Conservation (phyloP, 2,888 invertebrate species). For the Chrysolina oricalcia region DNA sequence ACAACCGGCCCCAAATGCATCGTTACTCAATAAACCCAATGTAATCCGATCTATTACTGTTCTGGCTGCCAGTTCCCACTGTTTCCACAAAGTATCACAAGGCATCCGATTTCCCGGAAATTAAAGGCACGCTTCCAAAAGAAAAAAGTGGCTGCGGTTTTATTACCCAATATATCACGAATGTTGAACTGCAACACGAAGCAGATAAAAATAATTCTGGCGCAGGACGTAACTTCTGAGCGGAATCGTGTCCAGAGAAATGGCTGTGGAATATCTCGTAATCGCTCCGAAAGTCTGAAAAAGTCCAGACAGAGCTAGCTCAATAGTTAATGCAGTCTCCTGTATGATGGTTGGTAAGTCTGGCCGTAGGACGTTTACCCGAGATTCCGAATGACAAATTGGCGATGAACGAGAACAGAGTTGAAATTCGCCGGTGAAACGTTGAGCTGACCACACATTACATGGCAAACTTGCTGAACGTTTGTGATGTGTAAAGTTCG, state of each 20-base stretch:
- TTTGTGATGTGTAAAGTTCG: neutral
- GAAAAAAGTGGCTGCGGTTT: neutral
- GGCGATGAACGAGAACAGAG: neutral
- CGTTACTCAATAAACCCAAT: too few species aligned
- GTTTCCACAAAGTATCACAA: neutral
- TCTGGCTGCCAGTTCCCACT: neutral
- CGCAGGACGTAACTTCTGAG: neutral
- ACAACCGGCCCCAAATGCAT: too few species aligned
- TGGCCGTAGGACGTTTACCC: neutral
- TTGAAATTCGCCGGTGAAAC: neutral
- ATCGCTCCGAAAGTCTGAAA: neutral
- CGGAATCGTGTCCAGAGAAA: neutral
- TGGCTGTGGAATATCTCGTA: neutral
- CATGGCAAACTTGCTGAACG: neutral
- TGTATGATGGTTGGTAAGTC: neutral
- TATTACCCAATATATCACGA: neutral
- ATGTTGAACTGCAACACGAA: neutral
- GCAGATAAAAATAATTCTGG: neutral
- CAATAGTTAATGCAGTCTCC: conserved; percentile 3
- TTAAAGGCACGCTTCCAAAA: neutral
- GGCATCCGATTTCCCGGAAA: neutral
- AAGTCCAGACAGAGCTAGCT: conserved; percentile 2
- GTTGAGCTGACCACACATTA: too few species aligned
- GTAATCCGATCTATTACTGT: neutral
- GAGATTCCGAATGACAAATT: neutral